These are phyloP conservation scores for Scaptomyza tumidula DNA, from an alignment of 2,888 invertebrate species.

Conservation along the genomic window DNA sequence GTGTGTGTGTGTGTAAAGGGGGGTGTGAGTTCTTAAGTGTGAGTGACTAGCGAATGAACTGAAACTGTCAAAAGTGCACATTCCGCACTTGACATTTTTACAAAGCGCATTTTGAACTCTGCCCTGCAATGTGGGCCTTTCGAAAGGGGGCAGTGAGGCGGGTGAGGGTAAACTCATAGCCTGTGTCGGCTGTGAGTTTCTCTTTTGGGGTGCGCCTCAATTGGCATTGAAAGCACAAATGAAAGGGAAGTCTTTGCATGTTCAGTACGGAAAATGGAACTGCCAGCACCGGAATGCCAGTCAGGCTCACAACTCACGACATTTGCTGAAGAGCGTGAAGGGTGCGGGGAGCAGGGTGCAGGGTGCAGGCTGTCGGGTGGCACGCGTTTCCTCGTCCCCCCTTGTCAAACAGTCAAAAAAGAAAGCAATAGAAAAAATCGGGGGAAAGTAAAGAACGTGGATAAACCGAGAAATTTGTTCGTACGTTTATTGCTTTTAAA, in stretches of 20 bases:
- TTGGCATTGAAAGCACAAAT: constrained; percentile 74
- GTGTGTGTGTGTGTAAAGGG: background rate
- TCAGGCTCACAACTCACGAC: constrained; percentile 31
- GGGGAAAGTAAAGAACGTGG: constrained; percentile 43
- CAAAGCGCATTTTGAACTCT: constrained; percentile 73
- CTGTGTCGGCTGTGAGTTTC: constrained; percentile 6
- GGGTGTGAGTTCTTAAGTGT: constrained; percentile 19
- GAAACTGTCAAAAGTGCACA: constrained; percentile 83
- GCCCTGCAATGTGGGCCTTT: constrained; percentile 16
- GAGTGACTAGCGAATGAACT: constrained; percentile 71
- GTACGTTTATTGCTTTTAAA: constrained; percentile 81
- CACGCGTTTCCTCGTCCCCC: constrained; percentile 53
- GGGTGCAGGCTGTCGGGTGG: constrained; percentile 15
- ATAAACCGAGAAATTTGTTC: constrained; percentile 72
- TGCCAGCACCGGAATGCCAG: constrained; percentile 66
- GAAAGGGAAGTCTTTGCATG: constrained; percentile 70
- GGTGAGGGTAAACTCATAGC: background rate
- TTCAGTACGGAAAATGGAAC: constrained; percentile 49
- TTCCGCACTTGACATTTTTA: constrained; percentile 80
- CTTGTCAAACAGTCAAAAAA: constrained; percentile 65
- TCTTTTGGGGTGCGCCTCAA: constrained; percentile 42
- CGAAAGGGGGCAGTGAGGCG: background rate
- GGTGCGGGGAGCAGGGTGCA: background rate
- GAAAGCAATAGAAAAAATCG: background rate
- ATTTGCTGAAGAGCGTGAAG: constrained; percentile 6